Conservation (phyloP, 2,113 vertebrate species). For the Nibea coibor region DNA sequence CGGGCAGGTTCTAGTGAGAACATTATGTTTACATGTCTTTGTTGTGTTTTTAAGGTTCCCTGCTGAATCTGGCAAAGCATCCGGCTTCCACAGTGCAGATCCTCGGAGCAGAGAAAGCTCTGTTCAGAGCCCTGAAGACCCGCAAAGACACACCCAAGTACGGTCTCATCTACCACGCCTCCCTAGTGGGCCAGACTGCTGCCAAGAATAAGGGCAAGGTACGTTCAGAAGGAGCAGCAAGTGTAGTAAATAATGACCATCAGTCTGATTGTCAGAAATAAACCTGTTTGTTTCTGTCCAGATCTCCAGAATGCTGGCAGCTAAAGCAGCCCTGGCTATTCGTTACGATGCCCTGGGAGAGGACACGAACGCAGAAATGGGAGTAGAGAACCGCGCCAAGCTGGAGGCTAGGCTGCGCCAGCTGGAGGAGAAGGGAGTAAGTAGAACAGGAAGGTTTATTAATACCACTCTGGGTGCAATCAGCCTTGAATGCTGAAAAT, state of each 20-base stretch:
- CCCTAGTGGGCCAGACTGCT: slow-evolving; percentile 94
- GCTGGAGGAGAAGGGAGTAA: slow-evolving; percentile 94
- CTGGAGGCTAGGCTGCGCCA: slow-evolving; percentile 91
- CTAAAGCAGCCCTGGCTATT: slow-evolving; percentile 93
- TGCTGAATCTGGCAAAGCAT: slow-evolving; percentile 97
- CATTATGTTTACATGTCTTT: background rate
- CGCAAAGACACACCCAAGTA: slow-evolving; percentile 97
- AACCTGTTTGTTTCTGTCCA: slow-evolving; percentile 10
- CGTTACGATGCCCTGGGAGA: slow-evolving; percentile 97
- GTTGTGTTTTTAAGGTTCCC: slow-evolving; percentile 85
- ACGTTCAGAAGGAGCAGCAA: slow-evolving; percentile 8
- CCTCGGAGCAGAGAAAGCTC: slow-evolving; percentile 96
- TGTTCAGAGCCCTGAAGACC: slow-evolving; percentile 96
- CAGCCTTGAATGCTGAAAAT: too few species aligned
- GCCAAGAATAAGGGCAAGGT: slow-evolving; percentile 99
- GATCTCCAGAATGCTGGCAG: slow-evolving; percentile 98
- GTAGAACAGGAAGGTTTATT: slow-evolving; percentile 44
- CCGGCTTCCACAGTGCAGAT: slow-evolving; percentile 98
- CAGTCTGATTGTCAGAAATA: too few species aligned
- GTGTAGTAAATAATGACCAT: background rate
- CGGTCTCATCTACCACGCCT: slow-evolving; percentile 98
- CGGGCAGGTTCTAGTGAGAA: background rate
- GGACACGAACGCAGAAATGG: slow-evolving; percentile 93
- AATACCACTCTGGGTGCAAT: background rate
- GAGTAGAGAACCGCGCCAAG: slow-evolving; percentile 93